Percentiles rank a stretch among this genome's conserved stretches.
These are phyloP conservation scores for Alentia gelatinosa DNA, from an alignment of 2,888 invertebrate genomes.

Conservation along the genomic window DNA sequence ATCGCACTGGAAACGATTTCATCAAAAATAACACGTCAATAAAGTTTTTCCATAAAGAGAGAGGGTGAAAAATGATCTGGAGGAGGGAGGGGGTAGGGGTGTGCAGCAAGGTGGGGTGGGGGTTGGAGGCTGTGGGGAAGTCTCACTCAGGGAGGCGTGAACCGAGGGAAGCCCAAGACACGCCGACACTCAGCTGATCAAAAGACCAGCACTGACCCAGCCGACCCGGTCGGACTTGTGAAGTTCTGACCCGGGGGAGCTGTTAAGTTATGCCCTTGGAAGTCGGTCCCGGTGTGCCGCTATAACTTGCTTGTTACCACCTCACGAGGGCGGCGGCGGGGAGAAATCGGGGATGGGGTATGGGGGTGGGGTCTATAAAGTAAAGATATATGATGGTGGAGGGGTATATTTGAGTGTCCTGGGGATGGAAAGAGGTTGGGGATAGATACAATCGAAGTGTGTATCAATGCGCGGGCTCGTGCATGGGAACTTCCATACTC, in stretches of 20 bases:
- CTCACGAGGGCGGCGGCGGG: neutral
- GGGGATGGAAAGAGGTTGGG: neutral
- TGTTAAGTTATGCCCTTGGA: slow-evolving; percentile 36
- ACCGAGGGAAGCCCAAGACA: neutral
- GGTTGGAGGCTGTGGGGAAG: neutral
- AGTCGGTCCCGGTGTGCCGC: neutral
- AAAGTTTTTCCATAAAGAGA: too few species aligned
- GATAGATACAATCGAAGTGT: neutral
- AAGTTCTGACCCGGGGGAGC: slow-evolving; percentile 22
- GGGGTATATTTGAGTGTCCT: neutral
- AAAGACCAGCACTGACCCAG: neutral
- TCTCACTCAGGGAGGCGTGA: neutral
- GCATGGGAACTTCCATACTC: too few species aligned
- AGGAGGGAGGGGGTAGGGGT: neutral
- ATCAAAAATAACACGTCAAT: too few species aligned
- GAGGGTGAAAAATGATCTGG: neutral
- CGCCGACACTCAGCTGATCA: slow-evolving; percentile 15
- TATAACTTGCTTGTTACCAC: slow-evolving; percentile 39
- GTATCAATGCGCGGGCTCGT: too few species aligned
- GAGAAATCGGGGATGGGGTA: neutral
- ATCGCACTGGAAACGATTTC: too few species aligned
- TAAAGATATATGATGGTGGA: too few species aligned
- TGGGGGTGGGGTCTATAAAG: neutral
- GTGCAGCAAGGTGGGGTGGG: neutral
- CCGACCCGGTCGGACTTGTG: neutral